Evolutionary conservation across 2,888 invertebrate genomes (phyloP).

Genomic region (Agrochola lota): DNA sequence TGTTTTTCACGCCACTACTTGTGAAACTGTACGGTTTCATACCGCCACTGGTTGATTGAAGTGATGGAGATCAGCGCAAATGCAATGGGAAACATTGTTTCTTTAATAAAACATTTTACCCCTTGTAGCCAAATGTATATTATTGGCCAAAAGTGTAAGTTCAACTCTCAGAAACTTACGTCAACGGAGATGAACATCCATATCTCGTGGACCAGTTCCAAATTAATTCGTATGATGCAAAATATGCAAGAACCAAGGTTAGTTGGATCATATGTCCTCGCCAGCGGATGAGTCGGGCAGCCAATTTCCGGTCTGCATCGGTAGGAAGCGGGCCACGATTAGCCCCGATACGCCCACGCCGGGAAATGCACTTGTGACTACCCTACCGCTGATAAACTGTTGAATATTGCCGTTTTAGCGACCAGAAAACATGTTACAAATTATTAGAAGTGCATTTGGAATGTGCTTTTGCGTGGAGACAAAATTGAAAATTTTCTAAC

Average conservation of each 20-base stretch:
- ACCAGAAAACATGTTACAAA: constrained; percentile 32
- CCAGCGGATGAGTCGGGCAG: constrained; percentile 72
- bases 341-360: constrained; percentile 56
- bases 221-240: constrained; percentile 48
- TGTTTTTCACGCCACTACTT: not conserved
- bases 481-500: not conserved
- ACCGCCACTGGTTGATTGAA: not conserved
- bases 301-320: constrained; percentile 78
- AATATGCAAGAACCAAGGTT: constrained; percentile 68
- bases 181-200: constrained; percentile 45
- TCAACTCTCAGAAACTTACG: not conserved
- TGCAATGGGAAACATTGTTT: not conserved
- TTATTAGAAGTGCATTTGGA: constrained; percentile 13
- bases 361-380: constrained; percentile 66
- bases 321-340: constrained; percentile 72
- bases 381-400: constrained; percentile 57
- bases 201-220: constrained; percentile 29
- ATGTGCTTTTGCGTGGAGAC: constrained; percentile 4
- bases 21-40: not conserved
- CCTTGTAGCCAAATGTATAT: not conserved
- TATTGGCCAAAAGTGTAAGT: not conserved
- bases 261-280: constrained; percentile 64
- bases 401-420: constrained; percentile 46
- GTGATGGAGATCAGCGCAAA: not conserved
- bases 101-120: not conserved